Evolutionary conservation across 2,888 invertebrate genomes (phyloP), one percentile per base, ranked within the genome.

Genomic region (Torymus tubicola): DNA sequence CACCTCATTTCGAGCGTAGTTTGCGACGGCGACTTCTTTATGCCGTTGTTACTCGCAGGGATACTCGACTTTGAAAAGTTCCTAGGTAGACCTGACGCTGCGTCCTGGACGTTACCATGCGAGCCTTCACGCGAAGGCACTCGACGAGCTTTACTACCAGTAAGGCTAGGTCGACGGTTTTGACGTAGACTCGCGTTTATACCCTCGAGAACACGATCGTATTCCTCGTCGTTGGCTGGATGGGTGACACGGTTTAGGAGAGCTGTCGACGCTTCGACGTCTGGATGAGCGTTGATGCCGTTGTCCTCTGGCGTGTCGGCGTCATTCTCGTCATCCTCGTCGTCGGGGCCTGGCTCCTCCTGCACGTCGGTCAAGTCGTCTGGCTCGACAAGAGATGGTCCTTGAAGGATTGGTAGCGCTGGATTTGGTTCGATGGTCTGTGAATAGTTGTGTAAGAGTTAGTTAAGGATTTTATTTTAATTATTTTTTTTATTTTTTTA

Each of bases 1-100:
- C 81, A 89, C 89, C 87, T 88, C 57, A 87, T 82, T 42, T 88
- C 89, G 57, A 88, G 84, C 61, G 86, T 87, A 21, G 84, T 79
- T 14, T 86, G 83, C 5, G 89, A 88, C 2, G 87, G 83, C 13
- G 88, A 86, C 68, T 85, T 87, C 58, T 83, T 85, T 82, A 86
- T 81, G 83, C 86, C 86, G 11, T 78, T 73, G 75, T 84, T 85
- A n/a, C 64, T 64, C 31, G 31, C 55, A 16, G 24, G 31, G 31
- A 53, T n/a, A 10, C 53, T 68, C 10, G 31, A 31, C 31, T 31
- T 31, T 2, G 31, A 31, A 5, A 31, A 31, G 31, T 31, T 31
- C 31, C 31, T 31, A 5, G 31, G 31, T 5, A 31, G 31, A 5
- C 67, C 14, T 14, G 55, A 18, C 0, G 12, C 10, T 31, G 12